phyloP scores from a whole-genome alignment of 2,113 vertebrate genomes.

The Muntiacus reevesi region DNA sequence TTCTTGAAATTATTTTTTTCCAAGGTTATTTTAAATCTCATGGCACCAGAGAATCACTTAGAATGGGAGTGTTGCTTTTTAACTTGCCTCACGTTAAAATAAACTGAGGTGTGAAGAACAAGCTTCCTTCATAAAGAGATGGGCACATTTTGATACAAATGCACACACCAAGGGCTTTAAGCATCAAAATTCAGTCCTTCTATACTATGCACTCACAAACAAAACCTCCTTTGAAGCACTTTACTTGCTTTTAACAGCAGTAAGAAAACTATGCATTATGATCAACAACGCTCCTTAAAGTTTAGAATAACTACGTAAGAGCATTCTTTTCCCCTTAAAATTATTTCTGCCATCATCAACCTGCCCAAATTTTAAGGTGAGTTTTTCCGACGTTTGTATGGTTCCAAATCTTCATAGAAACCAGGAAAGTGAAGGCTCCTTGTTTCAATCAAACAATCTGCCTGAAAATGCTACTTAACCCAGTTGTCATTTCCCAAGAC shows the following conservation, averaged over 20 bases:
- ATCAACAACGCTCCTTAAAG: slow-evolving; percentile 77
- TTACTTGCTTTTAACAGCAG: slow-evolving; percentile 78
- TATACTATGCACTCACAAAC: slow-evolving; percentile 64
- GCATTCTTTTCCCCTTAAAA: slow-evolving; percentile 65
- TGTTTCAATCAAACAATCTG: slow-evolving; percentile 47
- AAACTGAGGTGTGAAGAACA: slow-evolving; percentile 64
- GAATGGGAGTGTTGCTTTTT: slow-evolving; percentile 65
- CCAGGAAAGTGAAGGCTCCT: slow-evolving; percentile 68
- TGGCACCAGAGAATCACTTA: slow-evolving; percentile 67
- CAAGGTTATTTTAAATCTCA: slow-evolving; percentile 59
- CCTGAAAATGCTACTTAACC: slow-evolving; percentile 59
- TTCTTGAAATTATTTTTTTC: slow-evolving; percentile 70
- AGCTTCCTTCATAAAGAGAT: slow-evolving; percentile 67
- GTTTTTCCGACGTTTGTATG: slow-evolving; percentile 57
- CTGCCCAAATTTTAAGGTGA: slow-evolving; percentile 64
- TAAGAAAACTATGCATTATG: slow-evolving; percentile 76
- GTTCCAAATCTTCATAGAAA: slow-evolving; percentile 63
- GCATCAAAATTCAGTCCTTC: slow-evolving; percentile 78
- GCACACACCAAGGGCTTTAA: slow-evolving; percentile 75
- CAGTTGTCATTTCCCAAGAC: slow-evolving; percentile 58
- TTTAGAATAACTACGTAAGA: slow-evolving; percentile 77
- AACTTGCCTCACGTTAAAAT: slow-evolving; percentile 62
- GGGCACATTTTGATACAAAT: slow-evolving; percentile 75
- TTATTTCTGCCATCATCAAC: slow-evolving; percentile 24
- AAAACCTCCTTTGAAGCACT: slow-evolving; percentile 70